Evolutionary conservation across 2,797 vertebrate genomes (phyloP).

Genomic region (Phrynocephalus guinanensis): DNA sequence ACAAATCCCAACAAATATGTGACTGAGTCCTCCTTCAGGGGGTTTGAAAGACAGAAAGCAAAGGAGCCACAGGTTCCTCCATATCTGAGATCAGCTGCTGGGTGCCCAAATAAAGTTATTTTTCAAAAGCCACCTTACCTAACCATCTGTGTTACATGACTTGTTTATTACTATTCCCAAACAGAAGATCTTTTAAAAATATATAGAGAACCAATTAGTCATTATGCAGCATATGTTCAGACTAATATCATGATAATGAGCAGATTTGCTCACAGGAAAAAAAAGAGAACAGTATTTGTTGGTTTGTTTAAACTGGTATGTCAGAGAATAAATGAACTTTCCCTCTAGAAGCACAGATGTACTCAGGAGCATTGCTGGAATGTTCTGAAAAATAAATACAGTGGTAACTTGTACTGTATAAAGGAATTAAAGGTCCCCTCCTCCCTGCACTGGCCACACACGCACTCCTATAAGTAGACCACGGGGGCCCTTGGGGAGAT

Average conservation of each 20-base stretch:
- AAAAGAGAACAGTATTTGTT: no score
- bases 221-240: not conserved
- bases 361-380: no score
- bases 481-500: no score
- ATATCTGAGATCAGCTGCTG: slow-evolving; percentile 1
- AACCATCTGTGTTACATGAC: not conserved
- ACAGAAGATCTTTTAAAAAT: not conserved
- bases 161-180: slow-evolving; percentile 12
- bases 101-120: not conserved
- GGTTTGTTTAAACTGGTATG: no score
- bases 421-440: no score
- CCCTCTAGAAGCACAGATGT: no score
- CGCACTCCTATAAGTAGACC: no score
- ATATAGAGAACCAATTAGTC: not conserved
- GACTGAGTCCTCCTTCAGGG: slow-evolving; percentile 17
- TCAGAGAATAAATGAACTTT: no score
- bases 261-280: no score
- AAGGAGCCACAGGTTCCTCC: not conserved
- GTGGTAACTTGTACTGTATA: no score
- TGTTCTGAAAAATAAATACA: no score
- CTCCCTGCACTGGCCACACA: no score
- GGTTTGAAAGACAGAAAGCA: slow-evolving; percentile 12
- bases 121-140: not conserved
- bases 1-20: not conserved
- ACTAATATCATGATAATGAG: not conserved